Percentiles rank a stretch among this genome's conserved stretches.
Evolutionary conservation across 2,888 invertebrate species (phyloP).

Genomic region (Euclidia mi): DNA sequence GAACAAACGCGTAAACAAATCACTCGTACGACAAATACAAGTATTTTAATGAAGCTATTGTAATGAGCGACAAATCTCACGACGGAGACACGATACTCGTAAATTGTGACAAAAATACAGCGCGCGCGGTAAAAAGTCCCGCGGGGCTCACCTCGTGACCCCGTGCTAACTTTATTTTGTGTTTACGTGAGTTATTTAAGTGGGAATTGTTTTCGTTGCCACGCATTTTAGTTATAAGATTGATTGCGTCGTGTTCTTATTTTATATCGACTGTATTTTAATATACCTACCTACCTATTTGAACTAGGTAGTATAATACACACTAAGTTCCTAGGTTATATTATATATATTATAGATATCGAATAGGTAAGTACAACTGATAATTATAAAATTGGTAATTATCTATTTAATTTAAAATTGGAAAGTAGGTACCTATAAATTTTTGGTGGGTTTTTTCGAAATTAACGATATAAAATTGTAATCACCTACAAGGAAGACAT

Average conservation of each 20-base stretch:
- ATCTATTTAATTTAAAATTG: too few species aligned
- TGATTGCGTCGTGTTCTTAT: background rate
- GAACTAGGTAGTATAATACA: too few species aligned
- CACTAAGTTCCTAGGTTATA: too few species aligned
- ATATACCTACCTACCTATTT: too few species aligned
- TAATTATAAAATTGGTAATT: too few species aligned
- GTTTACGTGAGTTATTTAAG: constrained; percentile 15
- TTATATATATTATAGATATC: too few species aligned
- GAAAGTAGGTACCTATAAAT: background rate
- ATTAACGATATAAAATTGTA: too few species aligned
- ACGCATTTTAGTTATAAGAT: constrained; percentile 1
- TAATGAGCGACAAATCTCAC: constrained; percentile 75
- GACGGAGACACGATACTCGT: constrained; percentile 71
- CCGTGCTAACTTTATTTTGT: constrained; percentile 31
- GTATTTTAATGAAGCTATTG: constrained; percentile 84
- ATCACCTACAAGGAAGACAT: too few species aligned
- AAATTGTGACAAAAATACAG: constrained; percentile 68
- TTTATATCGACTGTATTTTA: too few species aligned
- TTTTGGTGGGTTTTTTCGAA: too few species aligned
- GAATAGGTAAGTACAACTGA: too few species aligned
- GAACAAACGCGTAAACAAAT: constrained; percentile 80
- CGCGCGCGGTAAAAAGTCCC: constrained; percentile 70
- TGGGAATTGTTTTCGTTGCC: background rate
- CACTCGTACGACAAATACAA: constrained; percentile 77
- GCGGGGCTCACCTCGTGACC: constrained; percentile 50